These are phyloP conservation scores for Xestoiulus laeticollis DNA, from an alignment of 2,888 invertebrate genomes.

Conservation along the genomic window DNA sequence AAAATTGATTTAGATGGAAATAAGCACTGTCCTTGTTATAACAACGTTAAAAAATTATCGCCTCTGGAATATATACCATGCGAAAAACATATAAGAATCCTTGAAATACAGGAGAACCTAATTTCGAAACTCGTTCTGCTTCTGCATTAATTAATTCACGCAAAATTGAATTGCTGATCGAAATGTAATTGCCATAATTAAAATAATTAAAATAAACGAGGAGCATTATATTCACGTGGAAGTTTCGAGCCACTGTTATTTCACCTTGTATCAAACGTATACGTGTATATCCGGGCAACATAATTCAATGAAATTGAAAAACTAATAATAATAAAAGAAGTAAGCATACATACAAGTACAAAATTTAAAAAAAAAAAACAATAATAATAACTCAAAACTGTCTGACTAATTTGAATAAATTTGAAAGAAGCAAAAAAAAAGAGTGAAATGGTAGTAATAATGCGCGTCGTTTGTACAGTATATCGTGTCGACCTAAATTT, in stretches of 20 bases:
- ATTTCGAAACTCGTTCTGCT: background rate
- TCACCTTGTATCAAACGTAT: background rate
- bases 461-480: background rate
- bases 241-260: background rate
- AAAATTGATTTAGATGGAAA: background rate
- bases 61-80: background rate
- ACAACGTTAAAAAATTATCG: background rate
- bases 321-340: background rate
- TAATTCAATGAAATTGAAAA: background rate
- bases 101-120: background rate
- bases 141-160: background rate
- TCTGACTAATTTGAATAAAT: background rate
- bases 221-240: background rate
- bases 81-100: background rate
- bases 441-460: background rate
- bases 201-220: background rate
- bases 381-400: background rate
- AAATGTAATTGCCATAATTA: background rate
- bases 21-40: background rate
- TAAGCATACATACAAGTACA: no score
- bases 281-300: background rate
- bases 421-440: background rate
- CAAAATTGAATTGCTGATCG: background rate
- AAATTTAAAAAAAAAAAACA: conserved; percentile 10
- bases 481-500: conserved; percentile 16